These are phyloP conservation scores for Loxodonta africana DNA, from an alignment of 2,113 vertebrate species.

Conservation along the genomic window DNA sequence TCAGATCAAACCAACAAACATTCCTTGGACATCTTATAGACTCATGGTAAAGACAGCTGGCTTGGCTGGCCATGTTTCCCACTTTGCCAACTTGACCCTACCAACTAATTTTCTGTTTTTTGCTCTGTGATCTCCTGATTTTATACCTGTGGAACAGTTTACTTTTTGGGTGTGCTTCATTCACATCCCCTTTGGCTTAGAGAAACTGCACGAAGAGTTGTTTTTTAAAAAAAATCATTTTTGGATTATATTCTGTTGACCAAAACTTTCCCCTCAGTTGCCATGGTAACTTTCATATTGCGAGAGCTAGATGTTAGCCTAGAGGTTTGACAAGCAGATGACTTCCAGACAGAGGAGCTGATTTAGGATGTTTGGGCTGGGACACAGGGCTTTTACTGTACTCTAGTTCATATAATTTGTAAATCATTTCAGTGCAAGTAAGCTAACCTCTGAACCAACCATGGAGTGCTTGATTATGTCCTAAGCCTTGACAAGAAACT, in stretches of 20 bases:
- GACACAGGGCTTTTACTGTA: constrained; percentile 43
- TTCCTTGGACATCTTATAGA: background rate
- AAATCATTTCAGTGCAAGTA: constrained; percentile 54
- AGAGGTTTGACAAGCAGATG: constrained; percentile 74
- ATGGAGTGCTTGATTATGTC: background rate
- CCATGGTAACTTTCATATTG: constrained; percentile 69
- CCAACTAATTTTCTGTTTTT: background rate
- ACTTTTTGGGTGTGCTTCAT: background rate
- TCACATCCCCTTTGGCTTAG: constrained; percentile 53
- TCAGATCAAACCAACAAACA: background rate
- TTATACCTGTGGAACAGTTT: constrained; percentile 1
- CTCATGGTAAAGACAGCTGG: background rate
- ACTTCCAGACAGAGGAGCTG: constrained; percentile 74
- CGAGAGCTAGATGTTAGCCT: constrained; percentile 53
- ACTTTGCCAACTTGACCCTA: background rate
- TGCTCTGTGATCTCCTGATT: background rate
- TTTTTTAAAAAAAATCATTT: constrained; percentile 13
- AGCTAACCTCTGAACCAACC: background rate
- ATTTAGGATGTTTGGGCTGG: constrained; percentile 43
- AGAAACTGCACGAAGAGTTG: constrained; percentile 38
- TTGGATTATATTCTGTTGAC: constrained; percentile 80
- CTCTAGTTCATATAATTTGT: constrained; percentile 45
- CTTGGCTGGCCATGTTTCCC: background rate
- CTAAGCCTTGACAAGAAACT: background rate
- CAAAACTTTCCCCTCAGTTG: constrained; percentile 78